phyloP scores from a whole-genome alignment of 1,140 invertebrate species.

The Sogatella furcifera region DNA sequence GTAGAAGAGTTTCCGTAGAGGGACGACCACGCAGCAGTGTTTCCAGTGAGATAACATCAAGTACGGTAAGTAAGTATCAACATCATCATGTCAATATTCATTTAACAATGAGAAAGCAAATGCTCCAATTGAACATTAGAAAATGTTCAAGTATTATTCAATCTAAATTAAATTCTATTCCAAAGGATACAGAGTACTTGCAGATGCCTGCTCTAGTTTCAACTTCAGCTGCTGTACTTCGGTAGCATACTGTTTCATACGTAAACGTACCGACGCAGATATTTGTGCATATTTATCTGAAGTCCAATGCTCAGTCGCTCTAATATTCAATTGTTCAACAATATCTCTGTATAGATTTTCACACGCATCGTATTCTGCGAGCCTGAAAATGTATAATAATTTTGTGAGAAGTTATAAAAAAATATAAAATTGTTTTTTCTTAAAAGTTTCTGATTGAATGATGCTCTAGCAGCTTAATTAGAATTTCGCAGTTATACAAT shows the following conservation, averaged over 20 bases:
- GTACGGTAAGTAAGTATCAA: too few relatives aligned
- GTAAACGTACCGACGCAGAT: conserved; percentile 43
- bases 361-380: conserved; percentile 48
- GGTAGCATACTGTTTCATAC: conserved; percentile 44
- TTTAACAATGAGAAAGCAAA: too few relatives aligned
- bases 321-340: conserved; percentile 42
- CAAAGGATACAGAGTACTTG: conserved; percentile 11
- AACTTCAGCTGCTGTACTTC: conserved; percentile 45
- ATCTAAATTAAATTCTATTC: too few relatives aligned
- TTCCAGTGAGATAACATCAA: too few relatives aligned
- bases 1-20: too few relatives aligned
- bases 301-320: conserved; percentile 37
- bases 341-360: conserved; percentile 47
- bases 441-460: too few relatives aligned
- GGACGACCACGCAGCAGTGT: too few relatives aligned
- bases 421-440: neutral
- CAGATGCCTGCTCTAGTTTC: conserved; percentile 43
- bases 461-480: too few relatives aligned
- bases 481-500: too few relatives aligned
- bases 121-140: too few relatives aligned
- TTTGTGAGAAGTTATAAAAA: conserved; percentile 8
- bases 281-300: conserved; percentile 40
- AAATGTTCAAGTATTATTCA: too few relatives aligned
- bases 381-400: conserved; percentile 34
- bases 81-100: too few relatives aligned